Evolutionary conservation across 1,140 invertebrate genomes (phyloP).

Genomic region (Tribolium madens): DNA sequence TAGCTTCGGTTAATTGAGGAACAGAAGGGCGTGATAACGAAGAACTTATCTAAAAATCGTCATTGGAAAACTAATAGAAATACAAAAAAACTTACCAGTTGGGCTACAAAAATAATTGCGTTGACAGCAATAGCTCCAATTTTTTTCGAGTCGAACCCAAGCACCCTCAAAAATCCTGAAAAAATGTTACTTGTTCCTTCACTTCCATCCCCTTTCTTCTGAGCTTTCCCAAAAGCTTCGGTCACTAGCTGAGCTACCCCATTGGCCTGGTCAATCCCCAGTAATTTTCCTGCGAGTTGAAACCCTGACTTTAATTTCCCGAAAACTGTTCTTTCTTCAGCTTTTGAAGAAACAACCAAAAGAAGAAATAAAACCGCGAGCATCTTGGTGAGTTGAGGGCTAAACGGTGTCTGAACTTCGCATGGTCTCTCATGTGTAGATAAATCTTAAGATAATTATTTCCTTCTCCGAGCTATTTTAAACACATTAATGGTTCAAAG

Average conservation of each 20-base stretch:
- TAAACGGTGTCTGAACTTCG: slow-evolving; percentile 19
- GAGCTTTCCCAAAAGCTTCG: slow-evolving; percentile 64
- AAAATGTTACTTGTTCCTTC: slow-evolving; percentile 66
- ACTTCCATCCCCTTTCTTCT: slow-evolving; percentile 47
- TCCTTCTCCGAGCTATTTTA: slow-evolving; percentile 21
- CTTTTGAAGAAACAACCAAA: not conserved
- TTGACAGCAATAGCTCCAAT: slow-evolving; percentile 84
- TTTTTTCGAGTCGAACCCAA: slow-evolving; percentile 80
- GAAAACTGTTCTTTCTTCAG: slow-evolving; percentile 65
- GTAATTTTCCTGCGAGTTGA: slow-evolving; percentile 73
- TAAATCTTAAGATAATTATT: slow-evolving; percentile 13
- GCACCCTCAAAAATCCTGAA: slow-evolving; percentile 75
- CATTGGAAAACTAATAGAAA: slow-evolving; percentile 12
- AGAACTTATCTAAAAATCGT: slow-evolving; percentile 70
- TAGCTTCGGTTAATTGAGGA: slow-evolving; percentile 56
- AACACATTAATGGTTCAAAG: slow-evolving; percentile 15
- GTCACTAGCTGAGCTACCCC: slow-evolving; percentile 68
- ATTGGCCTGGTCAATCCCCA: slow-evolving; percentile 68
- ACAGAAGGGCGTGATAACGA: slow-evolving; percentile 62
- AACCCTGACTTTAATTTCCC: slow-evolving; percentile 73
- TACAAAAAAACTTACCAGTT: slow-evolving; percentile 74
- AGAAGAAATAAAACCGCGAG: not conserved
- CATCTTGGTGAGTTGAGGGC: slow-evolving; percentile 4
- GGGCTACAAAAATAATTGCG: slow-evolving; percentile 84
- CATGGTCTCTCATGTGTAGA: slow-evolving; percentile 44